These are phyloP conservation scores for Chondrosia reniformis DNA, from an alignment of 37 sponge, comb jelly and placozoan genomes.

Conservation along the genomic window DNA sequence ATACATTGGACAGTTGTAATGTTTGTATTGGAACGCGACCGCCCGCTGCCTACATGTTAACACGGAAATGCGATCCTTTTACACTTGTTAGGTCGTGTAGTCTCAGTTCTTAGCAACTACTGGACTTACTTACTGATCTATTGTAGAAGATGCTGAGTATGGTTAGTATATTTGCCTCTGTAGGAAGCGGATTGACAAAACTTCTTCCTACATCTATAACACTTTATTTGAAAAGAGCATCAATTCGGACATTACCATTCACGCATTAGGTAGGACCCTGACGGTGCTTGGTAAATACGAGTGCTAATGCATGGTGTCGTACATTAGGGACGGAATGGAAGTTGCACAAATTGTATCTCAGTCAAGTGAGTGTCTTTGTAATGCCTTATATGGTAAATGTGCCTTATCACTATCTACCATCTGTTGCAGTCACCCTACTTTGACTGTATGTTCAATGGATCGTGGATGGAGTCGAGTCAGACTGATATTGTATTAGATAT, in stretches of 20 bases:
- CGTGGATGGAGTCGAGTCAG: slow-evolving; percentile 61
- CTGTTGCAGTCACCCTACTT: slow-evolving; percentile 64
- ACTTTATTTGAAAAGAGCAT: slow-evolving; percentile 55
- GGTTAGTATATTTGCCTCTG: too few relatives aligned
- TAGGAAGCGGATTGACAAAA: slow-evolving; percentile 48
- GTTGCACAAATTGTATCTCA: slow-evolving; percentile 63
- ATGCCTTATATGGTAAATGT: not conserved
- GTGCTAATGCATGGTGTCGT: not conserved
- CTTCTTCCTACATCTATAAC: slow-evolving; percentile 66
- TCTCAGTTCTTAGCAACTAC: too few relatives aligned
- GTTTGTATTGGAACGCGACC: too few relatives aligned
- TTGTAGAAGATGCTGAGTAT: too few relatives aligned
- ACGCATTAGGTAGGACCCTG: slow-evolving; percentile 49
- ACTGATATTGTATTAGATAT: slow-evolving; percentile 42
- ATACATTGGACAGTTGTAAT: too few relatives aligned
- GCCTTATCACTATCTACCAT: not conserved
- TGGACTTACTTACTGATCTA: too few relatives aligned
- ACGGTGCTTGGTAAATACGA: not conserved
- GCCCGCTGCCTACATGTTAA: too few relatives aligned
- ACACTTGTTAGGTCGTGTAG: too few relatives aligned
- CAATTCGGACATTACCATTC: slow-evolving; percentile 61
- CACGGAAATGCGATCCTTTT: too few relatives aligned
- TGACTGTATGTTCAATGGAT: slow-evolving; percentile 74
- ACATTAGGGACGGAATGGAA: slow-evolving; percentile 65
- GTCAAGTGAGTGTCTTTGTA: slow-evolving; percentile 57